A percentile compares a stretch with the other conserved stretches of the same genome.
Evolutionary conservation across 2,888 invertebrate species (phyloP).

Genomic region (Sceliomorpha sp.): DNA sequence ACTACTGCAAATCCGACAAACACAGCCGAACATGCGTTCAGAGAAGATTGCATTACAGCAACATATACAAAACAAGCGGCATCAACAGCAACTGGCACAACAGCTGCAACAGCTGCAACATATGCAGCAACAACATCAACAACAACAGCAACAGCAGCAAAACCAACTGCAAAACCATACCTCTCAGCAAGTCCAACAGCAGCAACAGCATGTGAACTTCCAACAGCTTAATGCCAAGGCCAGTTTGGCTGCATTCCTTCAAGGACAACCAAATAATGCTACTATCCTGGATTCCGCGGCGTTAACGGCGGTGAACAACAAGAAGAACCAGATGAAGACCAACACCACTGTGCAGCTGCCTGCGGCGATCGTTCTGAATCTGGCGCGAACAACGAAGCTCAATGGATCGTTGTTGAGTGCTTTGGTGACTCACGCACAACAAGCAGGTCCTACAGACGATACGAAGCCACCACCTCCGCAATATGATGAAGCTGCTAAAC

Average conservation of each 20-base stretch:
- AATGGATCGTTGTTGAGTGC: conserved; percentile 76
- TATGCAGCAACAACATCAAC: conserved; percentile 82
- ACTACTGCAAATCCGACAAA: conserved; percentile 85
- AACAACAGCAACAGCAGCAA: conserved; percentile 82
- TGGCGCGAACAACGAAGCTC: conserved; percentile 75
- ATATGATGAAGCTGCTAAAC: conserved; percentile 87
- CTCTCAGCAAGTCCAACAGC: conserved; percentile 81
- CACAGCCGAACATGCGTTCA: conserved; percentile 82
- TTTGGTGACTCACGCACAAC: conserved; percentile 76
- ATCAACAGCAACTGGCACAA: conserved; percentile 83
- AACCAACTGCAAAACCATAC: conserved; percentile 82
- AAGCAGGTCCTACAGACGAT: conserved; percentile 75
- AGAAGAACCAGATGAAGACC: conserved; percentile 76
- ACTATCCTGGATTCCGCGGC: conserved; percentile 74
- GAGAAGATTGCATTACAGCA: conserved; percentile 84
- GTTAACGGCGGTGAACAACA: conserved; percentile 77
- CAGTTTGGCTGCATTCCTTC: conserved; percentile 80
- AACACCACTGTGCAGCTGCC: conserved; percentile 75
- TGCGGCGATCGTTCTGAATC: conserved; percentile 75
- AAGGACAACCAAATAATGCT: conserved; percentile 76
- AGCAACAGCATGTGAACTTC: conserved; percentile 74
- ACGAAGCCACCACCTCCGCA: conserved; percentile 84
- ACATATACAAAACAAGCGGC: conserved; percentile 87
- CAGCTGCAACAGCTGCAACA: conserved; percentile 84
- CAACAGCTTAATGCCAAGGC: conserved; percentile 81